Base-by-base conservation (phyloP, 2,113 vertebrate genomes). In the Apus apus region DNA sequence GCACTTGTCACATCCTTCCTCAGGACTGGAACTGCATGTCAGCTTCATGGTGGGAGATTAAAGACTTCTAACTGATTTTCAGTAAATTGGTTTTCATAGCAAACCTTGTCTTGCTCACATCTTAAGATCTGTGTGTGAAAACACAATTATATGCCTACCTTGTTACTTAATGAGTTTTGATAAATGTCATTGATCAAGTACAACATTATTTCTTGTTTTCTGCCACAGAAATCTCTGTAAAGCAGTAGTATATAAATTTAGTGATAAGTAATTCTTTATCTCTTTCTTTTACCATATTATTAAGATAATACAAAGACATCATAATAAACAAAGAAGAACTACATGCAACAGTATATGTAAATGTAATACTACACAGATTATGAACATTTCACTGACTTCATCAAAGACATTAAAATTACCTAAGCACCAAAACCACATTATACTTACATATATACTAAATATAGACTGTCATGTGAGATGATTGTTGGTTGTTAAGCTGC, bases 121-220 rank as follows among this genome's bases (percentile, higher is more conserved):
- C 43, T 80, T 51, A 82, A 76, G 46, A 87, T 46, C 50, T 34
- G 14, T 64, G 15, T 85, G 43, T 94, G 60, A 93, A 96, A 95
- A 76, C 34, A 83, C 46, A 90, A 60, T 85, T 73, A 56, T 56
- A 58, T 87, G 87, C 77, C 62, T 95, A 83, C 46, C 77, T 88
- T 79, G 48, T 62, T 80, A 18, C 64, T 77, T 95, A 91, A 85
- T 83, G 75, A 29, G 14, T 94, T 96, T 94, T 85, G 64, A 83
- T 95, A 89, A 91, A 83, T 77, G 60, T 77, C 29, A 17, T 77
- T 91, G 91, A 83, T 76, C 50, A 80, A 83, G 51, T 51, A 51
- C 11, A 72, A 11, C 8, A 45, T 68, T 85, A 46, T 66, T 22
- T 20, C 46, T 50, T 72, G 15, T 64, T 85, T 93, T 87, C 67